Conservation (phyloP, 2,113 vertebrate species). For the Megaceryle torquata region DNA sequence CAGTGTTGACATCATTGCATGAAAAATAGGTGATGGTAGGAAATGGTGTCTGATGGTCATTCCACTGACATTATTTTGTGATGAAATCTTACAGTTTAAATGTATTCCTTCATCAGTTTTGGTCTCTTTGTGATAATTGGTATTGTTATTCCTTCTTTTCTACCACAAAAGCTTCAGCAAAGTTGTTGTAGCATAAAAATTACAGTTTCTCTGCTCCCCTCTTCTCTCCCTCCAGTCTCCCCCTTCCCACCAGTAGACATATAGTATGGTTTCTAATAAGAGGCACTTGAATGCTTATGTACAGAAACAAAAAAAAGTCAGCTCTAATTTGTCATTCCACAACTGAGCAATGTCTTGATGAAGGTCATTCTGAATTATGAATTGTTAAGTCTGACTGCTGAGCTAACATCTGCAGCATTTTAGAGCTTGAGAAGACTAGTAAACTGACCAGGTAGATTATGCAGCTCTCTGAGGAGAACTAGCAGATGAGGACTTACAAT, state of each 20-base stretch:
- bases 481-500: neutral
- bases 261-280: neutral
- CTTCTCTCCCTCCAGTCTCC: neutral
- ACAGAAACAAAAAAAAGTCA: neutral
- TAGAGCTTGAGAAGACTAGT: neutral
- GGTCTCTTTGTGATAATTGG: neutral
- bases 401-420: neutral
- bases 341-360: neutral
- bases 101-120: neutral
- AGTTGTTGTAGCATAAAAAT: neutral
- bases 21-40: neutral
- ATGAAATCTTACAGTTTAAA: neutral
- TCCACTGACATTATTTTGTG: neutral
- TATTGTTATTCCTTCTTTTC: neutral
- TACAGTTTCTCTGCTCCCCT: neutral
- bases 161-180: neutral
- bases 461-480: neutral
- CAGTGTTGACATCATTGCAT: neutral
- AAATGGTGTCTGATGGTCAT: neutral
- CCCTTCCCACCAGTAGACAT: neutral
- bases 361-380: neutral
- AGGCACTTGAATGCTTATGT: neutral
- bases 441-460: neutral
- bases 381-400: neutral
- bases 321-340: neutral